Evolutionary conservation across 2,113 vertebrate species (phyloP).

Genomic region (Echinops telfairi): DNA sequence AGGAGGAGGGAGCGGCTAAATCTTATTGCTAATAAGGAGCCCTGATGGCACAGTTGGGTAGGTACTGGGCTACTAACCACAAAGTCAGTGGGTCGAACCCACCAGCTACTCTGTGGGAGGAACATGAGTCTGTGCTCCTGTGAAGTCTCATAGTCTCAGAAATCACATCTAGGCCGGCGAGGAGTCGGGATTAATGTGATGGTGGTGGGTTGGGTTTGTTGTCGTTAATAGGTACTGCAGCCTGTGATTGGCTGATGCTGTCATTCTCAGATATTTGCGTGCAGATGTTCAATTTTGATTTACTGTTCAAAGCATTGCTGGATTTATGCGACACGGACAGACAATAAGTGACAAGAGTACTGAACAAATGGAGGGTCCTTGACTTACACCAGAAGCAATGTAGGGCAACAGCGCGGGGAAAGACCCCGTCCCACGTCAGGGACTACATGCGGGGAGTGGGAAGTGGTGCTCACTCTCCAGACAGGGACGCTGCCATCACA

Average conservation of each 20-base stretch:
- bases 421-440: no score
- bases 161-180: no score
- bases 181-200: no score
- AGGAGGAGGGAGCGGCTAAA: background rate
- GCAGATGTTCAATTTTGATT: background rate
- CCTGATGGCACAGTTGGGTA: no score
- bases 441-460: no score
- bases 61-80: no score
- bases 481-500: background rate
- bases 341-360: background rate
- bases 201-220: no score
- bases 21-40: background rate
- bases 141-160: no score
- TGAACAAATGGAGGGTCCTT: background rate
- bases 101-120: no score
- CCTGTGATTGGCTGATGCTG: background rate
- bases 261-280: background rate
- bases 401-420: background rate
- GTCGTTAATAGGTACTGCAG: background rate
- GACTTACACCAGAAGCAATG: background rate
- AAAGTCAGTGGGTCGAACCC: no score
- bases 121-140: no score
- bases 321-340: background rate
- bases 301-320: background rate
- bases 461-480: no score